Percentiles rank a stretch among this genome's conserved stretches.
Conservation (phyloP, 2,888 invertebrate species). For the Parochlus steinenii region DNA sequence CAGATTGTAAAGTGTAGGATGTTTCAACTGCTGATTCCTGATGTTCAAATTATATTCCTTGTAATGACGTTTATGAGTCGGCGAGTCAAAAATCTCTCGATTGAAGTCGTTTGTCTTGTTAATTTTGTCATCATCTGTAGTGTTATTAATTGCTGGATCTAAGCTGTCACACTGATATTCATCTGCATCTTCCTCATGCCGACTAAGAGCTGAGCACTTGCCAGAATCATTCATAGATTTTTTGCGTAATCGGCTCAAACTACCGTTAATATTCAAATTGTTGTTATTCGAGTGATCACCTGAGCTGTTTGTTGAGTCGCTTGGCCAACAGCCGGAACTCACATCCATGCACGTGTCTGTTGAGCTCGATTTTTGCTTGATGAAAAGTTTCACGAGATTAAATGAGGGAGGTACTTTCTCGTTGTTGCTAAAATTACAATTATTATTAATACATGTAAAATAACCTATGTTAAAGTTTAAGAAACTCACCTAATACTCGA, state of each 20-base stretch:
- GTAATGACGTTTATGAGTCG: slow-evolving; percentile 14
- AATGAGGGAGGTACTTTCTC: slow-evolving; percentile 49
- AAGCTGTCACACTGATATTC: slow-evolving; percentile 23
- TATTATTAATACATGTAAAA: slow-evolving; percentile 2
- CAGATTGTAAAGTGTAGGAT: slow-evolving; percentile 33
- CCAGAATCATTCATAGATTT: slow-evolving; percentile 32
- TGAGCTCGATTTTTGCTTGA: slow-evolving; percentile 76
- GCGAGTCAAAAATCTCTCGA: slow-evolving; percentile 18
- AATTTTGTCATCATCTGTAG: slow-evolving; percentile 13
- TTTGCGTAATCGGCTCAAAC: slow-evolving; percentile 20
- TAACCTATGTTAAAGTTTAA: slow-evolving; percentile 12
- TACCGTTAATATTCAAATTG: background rate
- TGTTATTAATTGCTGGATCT: slow-evolving; percentile 18
- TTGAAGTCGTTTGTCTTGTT: slow-evolving; percentile 17
- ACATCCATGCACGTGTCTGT: slow-evolving; percentile 65
- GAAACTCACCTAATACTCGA: slow-evolving; percentile 14
- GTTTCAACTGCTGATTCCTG: slow-evolving; percentile 29
- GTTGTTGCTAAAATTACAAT: slow-evolving; percentile 10
- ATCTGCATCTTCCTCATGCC: slow-evolving; percentile 27
- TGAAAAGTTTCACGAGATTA: slow-evolving; percentile 72
- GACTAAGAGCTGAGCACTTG: slow-evolving; percentile 29
- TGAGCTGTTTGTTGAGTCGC: slow-evolving; percentile 23
- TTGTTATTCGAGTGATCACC: slow-evolving; percentile 18
- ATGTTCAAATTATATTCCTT: slow-evolving; percentile 19
- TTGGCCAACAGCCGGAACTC: slow-evolving; percentile 64